Conservation (phyloP, 2,888 invertebrate species). For the Hypercompe scribonia region DNA sequence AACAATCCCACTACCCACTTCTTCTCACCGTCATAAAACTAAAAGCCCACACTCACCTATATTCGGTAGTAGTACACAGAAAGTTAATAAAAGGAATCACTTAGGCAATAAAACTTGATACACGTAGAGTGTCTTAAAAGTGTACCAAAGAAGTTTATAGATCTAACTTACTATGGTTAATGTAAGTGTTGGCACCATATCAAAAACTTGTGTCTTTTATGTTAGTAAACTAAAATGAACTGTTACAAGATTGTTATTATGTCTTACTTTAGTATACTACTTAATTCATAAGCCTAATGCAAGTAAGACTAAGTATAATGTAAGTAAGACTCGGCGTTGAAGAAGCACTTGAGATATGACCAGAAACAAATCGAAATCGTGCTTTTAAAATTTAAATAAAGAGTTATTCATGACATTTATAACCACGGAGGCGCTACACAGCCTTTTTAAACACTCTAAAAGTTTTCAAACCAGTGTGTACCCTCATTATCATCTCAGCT, state of each 20-base stretch:
- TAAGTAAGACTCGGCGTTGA: no score
- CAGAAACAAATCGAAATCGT: background rate
- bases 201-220: background rate
- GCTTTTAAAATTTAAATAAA: background rate
- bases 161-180: background rate
- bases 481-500: no score
- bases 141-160: background rate
- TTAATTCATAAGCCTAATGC: no score
- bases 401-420: background rate
- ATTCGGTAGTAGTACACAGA: background rate
- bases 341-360: no score
- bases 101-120: background rate
- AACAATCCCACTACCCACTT: background rate
- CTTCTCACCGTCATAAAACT: background rate
- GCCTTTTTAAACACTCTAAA: background rate
- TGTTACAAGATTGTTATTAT: no score
- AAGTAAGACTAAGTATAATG: no score
- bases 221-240: no score
- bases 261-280: no score
- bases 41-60: slow-evolving; percentile 3
- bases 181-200: background rate
- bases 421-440: background rate
- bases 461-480: background rate
- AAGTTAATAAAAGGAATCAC: slow-evolving; percentile 6
- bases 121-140: background rate